Base-by-base conservation (phyloP, 2,888 invertebrate genomes). In the Cheilosia variabilis region DNA sequence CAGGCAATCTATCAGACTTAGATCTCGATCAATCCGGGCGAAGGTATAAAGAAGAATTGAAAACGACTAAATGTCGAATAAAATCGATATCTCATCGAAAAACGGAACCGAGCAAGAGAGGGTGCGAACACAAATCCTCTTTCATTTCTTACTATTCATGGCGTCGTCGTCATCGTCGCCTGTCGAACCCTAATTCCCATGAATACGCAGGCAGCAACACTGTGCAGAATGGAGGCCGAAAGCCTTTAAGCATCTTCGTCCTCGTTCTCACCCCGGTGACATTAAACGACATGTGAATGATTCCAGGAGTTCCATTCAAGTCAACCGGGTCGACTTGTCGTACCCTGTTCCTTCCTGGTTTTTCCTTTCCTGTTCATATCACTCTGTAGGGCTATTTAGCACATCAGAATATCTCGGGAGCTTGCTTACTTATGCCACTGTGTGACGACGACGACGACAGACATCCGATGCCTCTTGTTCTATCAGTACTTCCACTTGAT, bases 401-500 rank as follows among this genome's bases (percentile, higher is more conserved):
- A 65, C 77, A 77, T 71, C 43, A 55, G 37, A 71, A 57, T 76
- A 22, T 9, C 37, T 22, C 13, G 19, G 15, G 2, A 24, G 22
- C 19, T 22, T 13, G 15, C 5, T 13, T 15, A 10, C 19, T 50
- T 50, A 9, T 22, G 22, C 52, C 52, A 15, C 22, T 19, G 50
- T 47, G 37, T 19, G 37, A 27, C 9, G 17, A 55, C 9, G 31
- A 45, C 62, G 69, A 63, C 43, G 68, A 57, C 52, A 73, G 52
- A 58, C 68, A 73, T 79, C 68, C 73, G 62, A 68, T 71, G 65
- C 53, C 84, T 57, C 84, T 69, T 69, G 69, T 80, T 75, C 63
- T 80, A 80, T 84, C 80, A 80, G 79, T 80, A 75, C 79, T 84
- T 84, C 84, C 75, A 84, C 79, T 84, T 84, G 84, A 84, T 84